A percentile compares a stretch with the other conserved stretches of the same genome.
Conservation (phyloP, 2,888 invertebrate genomes). For the Caprella mutica region DNA sequence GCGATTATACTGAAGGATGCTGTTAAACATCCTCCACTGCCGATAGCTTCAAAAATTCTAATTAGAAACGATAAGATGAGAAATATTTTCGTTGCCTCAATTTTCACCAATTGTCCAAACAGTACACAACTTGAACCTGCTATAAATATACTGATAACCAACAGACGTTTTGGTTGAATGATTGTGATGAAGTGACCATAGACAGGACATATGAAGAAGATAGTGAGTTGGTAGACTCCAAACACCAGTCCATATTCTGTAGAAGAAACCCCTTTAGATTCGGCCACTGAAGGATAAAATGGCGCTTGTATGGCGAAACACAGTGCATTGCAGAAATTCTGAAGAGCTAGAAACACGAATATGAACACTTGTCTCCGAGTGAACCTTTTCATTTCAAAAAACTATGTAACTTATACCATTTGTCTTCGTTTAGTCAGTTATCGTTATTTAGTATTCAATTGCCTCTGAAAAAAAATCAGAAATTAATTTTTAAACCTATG, state of each 20-base stretch:
- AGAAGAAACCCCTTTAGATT: constrained; percentile 64
- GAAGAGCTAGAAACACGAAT: too few species aligned
- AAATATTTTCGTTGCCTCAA: constrained; percentile 38
- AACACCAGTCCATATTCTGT: constrained; percentile 77
- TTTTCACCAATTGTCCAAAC: constrained; percentile 42
- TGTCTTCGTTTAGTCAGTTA: too few species aligned
- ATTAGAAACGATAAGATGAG: constrained; percentile 43
- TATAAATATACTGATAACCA: constrained; percentile 43
- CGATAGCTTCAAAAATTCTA: constrained; percentile 44
- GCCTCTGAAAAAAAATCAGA: too few species aligned
- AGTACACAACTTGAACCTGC: constrained; percentile 44
- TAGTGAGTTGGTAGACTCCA: constrained; percentile 70
- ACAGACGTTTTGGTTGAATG: constrained; percentile 43
- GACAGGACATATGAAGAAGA: constrained; percentile 43
- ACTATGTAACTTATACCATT: too few species aligned
- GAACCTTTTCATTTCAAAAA: too few species aligned
- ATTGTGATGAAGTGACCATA: constrained; percentile 38
- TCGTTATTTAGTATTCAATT: too few species aligned
- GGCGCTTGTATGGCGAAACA: constrained; percentile 74
- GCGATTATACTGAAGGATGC: constrained; percentile 45
- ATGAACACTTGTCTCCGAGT: too few species aligned
- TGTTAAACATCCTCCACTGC: constrained; percentile 40
- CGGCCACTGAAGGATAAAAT: constrained; percentile 74
- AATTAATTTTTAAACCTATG: too few species aligned
- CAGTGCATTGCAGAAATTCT: constrained; percentile 72